Base-by-base conservation (phyloP, 2,797 vertebrate genomes). In the Sus cebifrons region DNA sequence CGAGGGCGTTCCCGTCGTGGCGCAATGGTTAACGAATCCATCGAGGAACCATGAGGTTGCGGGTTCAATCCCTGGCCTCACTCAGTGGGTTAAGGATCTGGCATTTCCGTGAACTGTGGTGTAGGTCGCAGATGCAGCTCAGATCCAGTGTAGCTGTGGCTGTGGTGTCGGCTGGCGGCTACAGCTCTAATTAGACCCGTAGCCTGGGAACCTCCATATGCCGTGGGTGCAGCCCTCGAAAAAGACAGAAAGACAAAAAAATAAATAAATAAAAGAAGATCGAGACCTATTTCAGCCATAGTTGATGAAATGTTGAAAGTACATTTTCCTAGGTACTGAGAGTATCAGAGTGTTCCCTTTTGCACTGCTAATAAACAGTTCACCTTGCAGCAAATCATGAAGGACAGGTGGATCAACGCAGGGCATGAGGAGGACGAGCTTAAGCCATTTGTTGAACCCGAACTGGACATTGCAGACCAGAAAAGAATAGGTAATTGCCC, bases 351-450 rank as follows among this genome's bases (percentile, higher is more conserved):
- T 2, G 0, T 79, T 96, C 93, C 86, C 40, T 94, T 95, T 95
- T 32, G 62, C 94, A 71, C 16, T 90, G 21, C 84, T 98, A 96
- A 98, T 11, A 40, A 81, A 85, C 1, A 85, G 18, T 71, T 94
- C 78, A 16, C 74, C 89, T 97, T 93, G 16, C 85, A 99, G 99
- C 99, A 99, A 99, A 99, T 99, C 94, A 99, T 99, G 99, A 99
- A 99, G 99, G 99, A 99, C 98, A 99, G 99, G 90, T 99, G 99
- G 99, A 99, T 99, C 98, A 99, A 99, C 36, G 99, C 99, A 52
- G 99, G 99, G 58, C 99, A 99, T 25, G 99, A 99, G 52, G 99
- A 99, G 52, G 99, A 99, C 29, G 99, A 99, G 92, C 99, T 99
- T n/a, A 99, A 99, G 98, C 99, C 99, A 74, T 99, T 99, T 94